Percentiles rank a stretch among this genome's conserved stretches.
phyloP scores from a whole-genome alignment of 2,888 invertebrate species.

The Leptogaster cylindrica region DNA sequence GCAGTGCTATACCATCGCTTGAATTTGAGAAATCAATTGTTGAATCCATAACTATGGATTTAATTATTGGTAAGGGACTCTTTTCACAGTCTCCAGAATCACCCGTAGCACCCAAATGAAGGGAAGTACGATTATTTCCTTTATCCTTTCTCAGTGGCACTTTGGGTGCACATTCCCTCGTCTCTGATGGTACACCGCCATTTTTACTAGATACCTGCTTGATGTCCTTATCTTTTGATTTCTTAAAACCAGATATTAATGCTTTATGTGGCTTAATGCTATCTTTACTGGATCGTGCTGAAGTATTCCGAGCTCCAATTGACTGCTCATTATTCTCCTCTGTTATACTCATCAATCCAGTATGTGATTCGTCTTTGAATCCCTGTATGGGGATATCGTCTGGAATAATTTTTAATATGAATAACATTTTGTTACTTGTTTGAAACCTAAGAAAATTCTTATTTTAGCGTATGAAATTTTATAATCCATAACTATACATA shows the following conservation, averaged over 20 bases:
- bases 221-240: slow-evolving; percentile 60
- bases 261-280: slow-evolving; percentile 57
- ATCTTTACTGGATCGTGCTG: slow-evolving; percentile 61
- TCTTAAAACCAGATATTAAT: slow-evolving; percentile 61
- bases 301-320: slow-evolving; percentile 56
- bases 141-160: slow-evolving; percentile 43
- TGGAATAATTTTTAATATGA: slow-evolving; percentile 60
- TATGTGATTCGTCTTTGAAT: slow-evolving; percentile 53
- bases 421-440: too few relatives aligned
- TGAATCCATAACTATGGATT: slow-evolving; percentile 33
- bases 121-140: slow-evolving; percentile 35
- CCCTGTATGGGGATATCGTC: slow-evolving; percentile 89
- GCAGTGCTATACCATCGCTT: slow-evolving; percentile 58
- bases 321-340: slow-evolving; percentile 57
- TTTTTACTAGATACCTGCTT: slow-evolving; percentile 23
- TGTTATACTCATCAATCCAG: slow-evolving; percentile 58
- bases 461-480: too few relatives aligned
- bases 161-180: slow-evolving; percentile 37
- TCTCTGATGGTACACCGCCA: not conserved
- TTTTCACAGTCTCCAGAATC: slow-evolving; percentile 46
- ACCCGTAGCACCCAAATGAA: slow-evolving; percentile 36
- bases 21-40: slow-evolving; percentile 10
- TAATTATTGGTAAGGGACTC: slow-evolving; percentile 47
- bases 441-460: too few relatives aligned
- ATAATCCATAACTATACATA: too few relatives aligned